Conservation (phyloP, 2,888 invertebrate species). For the Steinernema scapterisci region DNA sequence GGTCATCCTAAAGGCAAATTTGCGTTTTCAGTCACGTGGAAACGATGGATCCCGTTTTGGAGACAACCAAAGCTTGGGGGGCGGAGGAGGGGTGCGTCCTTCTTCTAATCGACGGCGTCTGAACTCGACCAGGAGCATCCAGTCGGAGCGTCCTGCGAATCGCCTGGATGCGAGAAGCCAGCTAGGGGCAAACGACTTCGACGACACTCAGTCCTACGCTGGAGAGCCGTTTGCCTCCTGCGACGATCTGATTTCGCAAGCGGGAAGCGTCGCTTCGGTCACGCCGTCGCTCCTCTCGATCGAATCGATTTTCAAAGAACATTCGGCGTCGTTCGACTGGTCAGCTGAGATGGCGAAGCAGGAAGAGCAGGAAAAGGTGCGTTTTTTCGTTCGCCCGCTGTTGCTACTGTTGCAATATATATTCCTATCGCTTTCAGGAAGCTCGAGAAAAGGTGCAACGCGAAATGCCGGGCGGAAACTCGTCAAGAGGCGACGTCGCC, state of each 20-base stretch:
- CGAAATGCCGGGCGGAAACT: background rate
- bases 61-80: background rate
- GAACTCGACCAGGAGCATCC: constrained; percentile 13
- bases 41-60: background rate
- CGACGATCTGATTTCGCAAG: constrained; percentile 24
- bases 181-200: constrained; percentile 2
- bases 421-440: too few relatives aligned
- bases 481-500: too few relatives aligned
- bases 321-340: constrained; percentile 20
- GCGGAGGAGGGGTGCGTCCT: background rate
- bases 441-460: background rate
- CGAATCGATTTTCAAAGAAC: constrained; percentile 22
- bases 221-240: constrained; percentile 21
- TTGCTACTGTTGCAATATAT: background rate
- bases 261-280: constrained; percentile 1
- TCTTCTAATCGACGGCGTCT: constrained; percentile 2
- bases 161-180: background rate
- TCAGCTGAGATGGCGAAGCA: constrained; percentile 15
- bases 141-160: constrained; percentile 15
- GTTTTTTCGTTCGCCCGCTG: background rate
- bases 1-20: background rate
- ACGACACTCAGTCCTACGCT: constrained; percentile 8
- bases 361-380: constrained; percentile 12
- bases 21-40: background rate
- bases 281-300: constrained; percentile 1